A percentile compares a stretch with the other conserved stretches of the same genome.
These are phyloP conservation scores for Epizoanthus ramosus DNA, from an alignment of 92 coral and sea anemone genomes.

Conservation along the genomic window DNA sequence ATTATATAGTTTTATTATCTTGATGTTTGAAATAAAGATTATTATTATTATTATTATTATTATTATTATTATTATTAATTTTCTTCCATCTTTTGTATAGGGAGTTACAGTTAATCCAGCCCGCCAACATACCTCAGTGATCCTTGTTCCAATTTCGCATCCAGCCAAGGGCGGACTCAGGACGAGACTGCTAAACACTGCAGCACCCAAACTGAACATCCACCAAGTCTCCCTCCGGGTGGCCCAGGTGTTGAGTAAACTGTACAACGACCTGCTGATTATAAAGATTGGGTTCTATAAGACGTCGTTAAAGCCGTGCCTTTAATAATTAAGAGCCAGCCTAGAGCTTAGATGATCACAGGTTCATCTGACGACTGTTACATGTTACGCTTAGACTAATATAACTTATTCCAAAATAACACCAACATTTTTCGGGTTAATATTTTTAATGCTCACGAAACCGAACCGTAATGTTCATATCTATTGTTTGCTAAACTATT, in stretches of 20 bases:
- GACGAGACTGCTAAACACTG: neutral
- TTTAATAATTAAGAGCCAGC: neutral
- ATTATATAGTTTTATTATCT: no score
- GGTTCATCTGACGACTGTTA: neutral
- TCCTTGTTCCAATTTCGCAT: neutral
- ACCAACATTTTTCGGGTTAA: no score
- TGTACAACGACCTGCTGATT: slow-evolving; percentile 16
- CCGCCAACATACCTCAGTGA: neutral
- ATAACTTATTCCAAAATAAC: no score
- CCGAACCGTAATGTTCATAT: no score
- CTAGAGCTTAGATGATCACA: neutral
- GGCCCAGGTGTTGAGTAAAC: neutral
- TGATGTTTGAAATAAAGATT: no score
- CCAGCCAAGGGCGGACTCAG: neutral
- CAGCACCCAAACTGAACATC: neutral
- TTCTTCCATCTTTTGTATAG: neutral
- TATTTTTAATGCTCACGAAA: no score
- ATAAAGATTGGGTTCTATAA: neutral
- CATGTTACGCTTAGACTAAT: neutral
- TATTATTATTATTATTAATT: no score
- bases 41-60: no score
- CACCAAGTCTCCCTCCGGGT: slow-evolving; percentile 18
- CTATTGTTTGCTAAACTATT: no score
- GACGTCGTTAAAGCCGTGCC: slow-evolving; percentile 3
- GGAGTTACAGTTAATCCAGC: neutral